A percentile compares a stretch with the other conserved stretches of the same genome.
These are phyloP conservation scores for Plutella xylostella DNA, from an alignment of 2,888 invertebrate genomes.

Conservation along the genomic window DNA sequence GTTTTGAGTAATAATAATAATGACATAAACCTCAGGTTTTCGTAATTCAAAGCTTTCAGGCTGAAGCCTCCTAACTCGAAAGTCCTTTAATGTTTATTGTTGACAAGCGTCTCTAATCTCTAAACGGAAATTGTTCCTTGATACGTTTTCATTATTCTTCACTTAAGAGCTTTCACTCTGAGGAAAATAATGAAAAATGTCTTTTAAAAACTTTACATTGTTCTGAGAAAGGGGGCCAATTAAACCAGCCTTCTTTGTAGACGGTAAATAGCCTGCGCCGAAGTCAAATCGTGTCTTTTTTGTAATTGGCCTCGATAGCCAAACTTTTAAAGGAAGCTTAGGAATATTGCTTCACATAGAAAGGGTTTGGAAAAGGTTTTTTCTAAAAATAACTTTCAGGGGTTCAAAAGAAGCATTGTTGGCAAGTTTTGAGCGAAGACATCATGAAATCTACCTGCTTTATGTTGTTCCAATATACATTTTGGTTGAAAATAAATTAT, in stretches of 20 bases:
- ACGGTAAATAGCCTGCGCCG: constrained; percentile 34
- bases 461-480: too few species aligned
- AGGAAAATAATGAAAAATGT: constrained; percentile 30
- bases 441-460: too few species aligned
- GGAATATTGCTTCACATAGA: too few species aligned
- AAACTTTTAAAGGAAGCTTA: constrained; percentile 32
- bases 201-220: constrained; percentile 25
- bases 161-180: constrained; percentile 25
- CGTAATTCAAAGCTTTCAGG: too few species aligned
- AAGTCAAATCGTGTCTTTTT: constrained; percentile 40
- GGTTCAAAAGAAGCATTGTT: too few species aligned
- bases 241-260: constrained; percentile 38
- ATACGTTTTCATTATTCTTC: constrained; percentile 33
- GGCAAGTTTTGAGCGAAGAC: too few species aligned
- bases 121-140: constrained; percentile 48
- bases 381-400: too few species aligned
- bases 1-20: too few species aligned
- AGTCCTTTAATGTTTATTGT: constrained; percentile 4
- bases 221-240: constrained; percentile 29
- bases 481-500: too few species aligned
- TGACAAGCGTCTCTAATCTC: constrained; percentile 30
- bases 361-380: too few species aligned
- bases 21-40: too few species aligned
- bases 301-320: constrained; percentile 44
- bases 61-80: too few species aligned